Evolutionary conservation across 2,113 vertebrate species (phyloP), one percentile per base, ranked within the genome.

Genomic region (Rousettus leschenaultii): DNA sequence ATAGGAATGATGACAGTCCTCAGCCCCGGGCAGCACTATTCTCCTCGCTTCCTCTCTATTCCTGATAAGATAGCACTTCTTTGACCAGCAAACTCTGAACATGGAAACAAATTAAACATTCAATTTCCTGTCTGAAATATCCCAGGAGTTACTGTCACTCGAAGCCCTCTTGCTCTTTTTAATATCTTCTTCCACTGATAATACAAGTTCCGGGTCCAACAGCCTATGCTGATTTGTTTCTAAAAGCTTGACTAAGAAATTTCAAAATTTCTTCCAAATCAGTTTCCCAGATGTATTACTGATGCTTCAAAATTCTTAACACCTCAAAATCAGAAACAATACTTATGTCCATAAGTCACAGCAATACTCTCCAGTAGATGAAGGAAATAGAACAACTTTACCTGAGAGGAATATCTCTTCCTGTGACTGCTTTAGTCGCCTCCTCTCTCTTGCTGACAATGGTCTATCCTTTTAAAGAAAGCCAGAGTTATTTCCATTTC

Each of bases 391-490:
- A 75, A 66, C 73, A 89, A 43, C 16, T 48, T 97, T 98, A 99
- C 99, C 99, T 98, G 98, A 97, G 51, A 98, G 98, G 93, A 95
- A 91, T 89, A 95, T 74, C 48, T 98, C 98, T 89, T 99, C 99
- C 93, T 97, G 99, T 40, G 99, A 99, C 93, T 99, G 99, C 96
- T 99, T 99, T 91, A 99, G 98, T 95, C 99, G 98, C 94, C 99
- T 99, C 63, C 99, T 99, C 96, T 99, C 99, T 98, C 99, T 99
- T 33, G 99, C 99, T 82, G 99, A 99, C 93, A 99, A 97, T 45
- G 99, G 99, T 11, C 99, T 99, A 61, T 99, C 99, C 99, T 99
- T 97, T 95, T 92, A 98, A 98, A 89, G 45, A 95, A 91, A 96
- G 92, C 83, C 30, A 45, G 28, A 59, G 61, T 97, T 70, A 98